These are phyloP conservation scores for Betta splendens DNA, from an alignment of 2,797 vertebrate species.

Conservation along the genomic window DNA sequence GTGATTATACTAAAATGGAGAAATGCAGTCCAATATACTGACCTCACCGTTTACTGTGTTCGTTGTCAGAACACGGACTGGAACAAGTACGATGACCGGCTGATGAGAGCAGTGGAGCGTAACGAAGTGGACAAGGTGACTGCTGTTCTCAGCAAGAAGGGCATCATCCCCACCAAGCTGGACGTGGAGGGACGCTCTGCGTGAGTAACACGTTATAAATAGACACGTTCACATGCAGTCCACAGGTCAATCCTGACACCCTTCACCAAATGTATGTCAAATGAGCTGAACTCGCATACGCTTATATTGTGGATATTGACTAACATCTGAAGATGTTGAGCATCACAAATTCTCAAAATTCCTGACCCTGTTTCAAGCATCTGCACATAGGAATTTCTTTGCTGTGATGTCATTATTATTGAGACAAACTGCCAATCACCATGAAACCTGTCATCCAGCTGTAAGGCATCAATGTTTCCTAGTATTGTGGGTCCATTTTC, in stretches of 20 bases:
- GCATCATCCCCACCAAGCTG: conserved; percentile 91
- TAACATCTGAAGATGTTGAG: conserved; percentile 27
- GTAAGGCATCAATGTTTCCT: conserved; percentile 11
- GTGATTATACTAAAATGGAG: not conserved
- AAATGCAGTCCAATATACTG: not conserved
- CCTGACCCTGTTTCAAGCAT: conserved; percentile 7
- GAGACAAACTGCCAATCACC: too few species aligned
- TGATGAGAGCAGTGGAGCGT: conserved; percentile 98
- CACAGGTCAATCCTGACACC: not conserved
- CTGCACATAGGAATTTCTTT: conserved; percentile 25
- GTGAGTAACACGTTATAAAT: conserved; percentile 82
- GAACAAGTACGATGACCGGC: conserved; percentile 96
- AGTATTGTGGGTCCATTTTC: conserved; percentile 42
- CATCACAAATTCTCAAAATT: conserved; percentile 42
- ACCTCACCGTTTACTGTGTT: conserved; percentile 20
- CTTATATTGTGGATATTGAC: not conserved
- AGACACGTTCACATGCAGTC: not conserved
- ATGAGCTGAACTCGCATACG: not conserved
- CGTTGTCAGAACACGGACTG: conserved; percentile 89
- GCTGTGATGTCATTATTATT: too few species aligned
- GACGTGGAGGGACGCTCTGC: conserved; percentile 96
- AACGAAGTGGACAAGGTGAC: conserved; percentile 94
- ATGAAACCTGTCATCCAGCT: conserved; percentile 15
- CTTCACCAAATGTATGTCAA: not conserved
- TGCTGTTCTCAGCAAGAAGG: conserved; percentile 92